Percentiles rank a stretch among this genome's conserved stretches.
phyloP scores from a whole-genome alignment of 2,888 invertebrate species.

The Chymomyza procnemis region DNA sequence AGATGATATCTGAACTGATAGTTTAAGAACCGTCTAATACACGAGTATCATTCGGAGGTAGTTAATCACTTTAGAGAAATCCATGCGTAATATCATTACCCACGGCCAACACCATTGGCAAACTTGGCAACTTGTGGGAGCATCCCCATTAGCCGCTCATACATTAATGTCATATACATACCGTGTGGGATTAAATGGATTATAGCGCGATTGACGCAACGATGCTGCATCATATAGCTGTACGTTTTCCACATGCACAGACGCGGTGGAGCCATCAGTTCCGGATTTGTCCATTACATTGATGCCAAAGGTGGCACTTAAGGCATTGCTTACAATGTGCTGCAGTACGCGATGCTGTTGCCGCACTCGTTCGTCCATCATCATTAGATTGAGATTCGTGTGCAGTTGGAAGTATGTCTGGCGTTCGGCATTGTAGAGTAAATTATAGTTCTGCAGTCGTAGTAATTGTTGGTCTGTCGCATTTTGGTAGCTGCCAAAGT shows the following conservation, averaged over 20 bases:
- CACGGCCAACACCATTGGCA: neutral
- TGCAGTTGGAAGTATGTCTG: slow-evolving; percentile 73
- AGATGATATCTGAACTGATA: too few relatives aligned
- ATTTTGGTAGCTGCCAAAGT: slow-evolving; percentile 21
- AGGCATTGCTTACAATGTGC: slow-evolving; percentile 60
- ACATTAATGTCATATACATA: slow-evolving; percentile 44
- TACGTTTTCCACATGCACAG: slow-evolving; percentile 58
- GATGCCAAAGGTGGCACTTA: slow-evolving; percentile 69
- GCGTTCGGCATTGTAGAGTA: slow-evolving; percentile 72
- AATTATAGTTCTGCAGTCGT: slow-evolving; percentile 69
- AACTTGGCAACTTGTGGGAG: neutral
- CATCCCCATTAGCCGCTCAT: neutral
- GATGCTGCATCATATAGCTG: slow-evolving; percentile 68
- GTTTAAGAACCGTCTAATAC: too few relatives aligned
- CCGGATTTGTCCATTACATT: slow-evolving; percentile 33
- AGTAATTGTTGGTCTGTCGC: slow-evolving; percentile 53
- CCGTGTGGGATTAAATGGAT: slow-evolving; percentile 76
- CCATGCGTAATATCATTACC: neutral
- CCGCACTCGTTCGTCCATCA: neutral
- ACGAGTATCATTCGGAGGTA: neutral
- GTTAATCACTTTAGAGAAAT: neutral
- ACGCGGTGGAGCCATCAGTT: slow-evolving; percentile 3
- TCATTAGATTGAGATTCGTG: slow-evolving; percentile 34
- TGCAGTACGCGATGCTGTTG: slow-evolving; percentile 51
- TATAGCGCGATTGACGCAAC: slow-evolving; percentile 69